phyloP scores from a whole-genome alignment of 1,140 invertebrate species.

The Drosophila albomicans region DNA sequence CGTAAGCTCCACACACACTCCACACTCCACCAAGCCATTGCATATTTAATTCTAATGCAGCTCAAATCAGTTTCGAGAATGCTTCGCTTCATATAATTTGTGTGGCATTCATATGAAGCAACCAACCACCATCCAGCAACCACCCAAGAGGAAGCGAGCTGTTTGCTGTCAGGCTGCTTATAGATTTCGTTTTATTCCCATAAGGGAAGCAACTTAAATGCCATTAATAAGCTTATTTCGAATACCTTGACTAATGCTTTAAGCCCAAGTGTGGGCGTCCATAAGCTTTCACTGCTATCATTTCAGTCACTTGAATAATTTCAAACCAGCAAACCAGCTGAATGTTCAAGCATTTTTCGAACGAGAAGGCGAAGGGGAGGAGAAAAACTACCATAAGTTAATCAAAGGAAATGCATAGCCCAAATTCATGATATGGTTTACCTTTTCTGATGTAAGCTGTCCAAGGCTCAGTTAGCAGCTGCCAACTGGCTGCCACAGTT shows the following conservation, averaged over 20 bases:
- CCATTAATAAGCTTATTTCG: slow-evolving; percentile 10
- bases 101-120: no score
- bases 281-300: slow-evolving; percentile 1
- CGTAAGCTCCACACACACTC: not conserved
- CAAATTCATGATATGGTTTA: slow-evolving; percentile 77
- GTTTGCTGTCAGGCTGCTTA: no score
- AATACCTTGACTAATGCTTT: slow-evolving; percentile 10
- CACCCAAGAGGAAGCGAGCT: no score
- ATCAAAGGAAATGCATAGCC: slow-evolving; percentile 60
- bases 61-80: not conserved
- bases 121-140: no score
- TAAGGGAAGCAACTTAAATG: slow-evolving; percentile 5
- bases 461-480: slow-evolving; percentile 67
- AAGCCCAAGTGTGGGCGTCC: slow-evolving; percentile 4
- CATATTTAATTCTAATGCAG: not conserved
- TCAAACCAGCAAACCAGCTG: slow-evolving; percentile 1
- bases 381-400: slow-evolving; percentile 41
- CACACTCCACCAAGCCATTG: not conserved
- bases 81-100: no score
- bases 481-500: slow-evolving; percentile 16
- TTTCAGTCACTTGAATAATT: slow-evolving; percentile 17
- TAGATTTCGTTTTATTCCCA: not conserved
- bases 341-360: no score
- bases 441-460: slow-evolving; percentile 70
- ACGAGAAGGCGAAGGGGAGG: not conserved